Base-by-base conservation (phyloP, 1,140 invertebrate species). In the Bombus sibiricus region DNA sequence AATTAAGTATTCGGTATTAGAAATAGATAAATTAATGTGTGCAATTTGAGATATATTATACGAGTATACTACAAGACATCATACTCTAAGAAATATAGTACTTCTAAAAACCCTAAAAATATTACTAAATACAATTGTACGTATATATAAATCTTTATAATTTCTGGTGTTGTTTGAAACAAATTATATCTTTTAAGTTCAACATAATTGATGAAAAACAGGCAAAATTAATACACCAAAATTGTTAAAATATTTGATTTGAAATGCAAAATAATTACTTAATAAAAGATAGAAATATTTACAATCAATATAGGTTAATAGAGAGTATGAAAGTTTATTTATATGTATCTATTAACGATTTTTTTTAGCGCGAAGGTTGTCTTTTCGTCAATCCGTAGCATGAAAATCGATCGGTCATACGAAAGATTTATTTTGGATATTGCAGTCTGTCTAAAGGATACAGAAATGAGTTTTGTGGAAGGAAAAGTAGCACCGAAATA, bases 361-460 rank as follows among this genome's bases (percentile, higher is more conserved):
- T 77, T 83, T 83, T 66, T 59, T 62, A 72, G 59, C 47, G 32
- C 3, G 25, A 81, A 81, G 78, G 69, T 72, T 73, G 59, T 34
- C 34, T 85, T 89, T 53, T 71, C 64, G 47, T 1, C 80, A 89
- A 89, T 81, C 15, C 41, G 39, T 69, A 68, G 66, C 72, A 64
- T 22, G 25, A 79, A 88, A 89, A 90, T 89, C 88, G 89, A 89
- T 71, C 88, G 72, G 57, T 72, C 74, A 39, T 81, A 83, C 86
- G 43, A 90, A 90, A 89, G 89, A 89, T 90, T 90, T 86, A 89
- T 43, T 68, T 37, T 72, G 43, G 57, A 90, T 83, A 88, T 89
- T 89, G 39, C 72, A 88, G 72, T 74, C 62, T n/a, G 32, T 64
- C 53, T 82, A 85, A 84, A 71, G 66, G 59, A 75, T 62, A 64